phyloP scores from a whole-genome alignment of 2,888 invertebrate genomes.

The Sesia apiformis region DNA sequence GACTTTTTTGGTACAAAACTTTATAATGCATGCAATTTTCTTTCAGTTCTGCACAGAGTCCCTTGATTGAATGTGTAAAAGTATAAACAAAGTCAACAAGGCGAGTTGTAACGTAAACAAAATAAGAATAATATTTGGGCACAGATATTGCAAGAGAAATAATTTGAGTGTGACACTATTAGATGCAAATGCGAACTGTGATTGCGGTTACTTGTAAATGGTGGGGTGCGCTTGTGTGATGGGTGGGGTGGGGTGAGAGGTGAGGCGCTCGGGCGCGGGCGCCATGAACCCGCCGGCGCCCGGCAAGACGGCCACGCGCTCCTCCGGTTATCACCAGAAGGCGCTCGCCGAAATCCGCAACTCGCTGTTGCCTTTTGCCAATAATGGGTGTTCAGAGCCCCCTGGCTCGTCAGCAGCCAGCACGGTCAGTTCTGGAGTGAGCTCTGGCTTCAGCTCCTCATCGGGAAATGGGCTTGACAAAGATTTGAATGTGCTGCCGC shows the following conservation, averaged over 20 bases:
- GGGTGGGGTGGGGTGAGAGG: constrained; percentile 71
- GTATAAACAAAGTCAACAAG: constrained; percentile 1
- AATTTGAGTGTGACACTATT: not conserved
- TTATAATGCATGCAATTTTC: no score
- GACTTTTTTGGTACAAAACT: no score
- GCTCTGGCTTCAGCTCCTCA: constrained; percentile 76
- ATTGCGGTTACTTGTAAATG: constrained; percentile 23
- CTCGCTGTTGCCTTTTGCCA: constrained; percentile 86
- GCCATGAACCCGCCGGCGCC: constrained; percentile 79
- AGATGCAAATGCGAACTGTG: not conserved
- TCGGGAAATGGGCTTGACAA: constrained; percentile 77
- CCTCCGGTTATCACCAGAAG: constrained; percentile 88
- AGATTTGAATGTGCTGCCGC: constrained; percentile 77
- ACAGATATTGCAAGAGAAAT: not conserved
- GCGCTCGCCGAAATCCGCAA: constrained; percentile 91
- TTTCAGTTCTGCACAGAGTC: not conserved
- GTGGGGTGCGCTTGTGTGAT: constrained; percentile 51
- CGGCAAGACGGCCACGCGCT: constrained; percentile 79
- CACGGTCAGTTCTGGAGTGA: constrained; percentile 77
- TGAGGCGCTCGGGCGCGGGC: constrained; percentile 72
- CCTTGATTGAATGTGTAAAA: not conserved
- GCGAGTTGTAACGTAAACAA: not conserved
- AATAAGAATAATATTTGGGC: not conserved
- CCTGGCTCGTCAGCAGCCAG: constrained; percentile 84
- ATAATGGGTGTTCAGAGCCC: constrained; percentile 76